Evolutionary conservation across 2,888 invertebrate genomes (phyloP), one percentile per base, ranked within the genome.

Genomic region (Sisyra nigra): DNA sequence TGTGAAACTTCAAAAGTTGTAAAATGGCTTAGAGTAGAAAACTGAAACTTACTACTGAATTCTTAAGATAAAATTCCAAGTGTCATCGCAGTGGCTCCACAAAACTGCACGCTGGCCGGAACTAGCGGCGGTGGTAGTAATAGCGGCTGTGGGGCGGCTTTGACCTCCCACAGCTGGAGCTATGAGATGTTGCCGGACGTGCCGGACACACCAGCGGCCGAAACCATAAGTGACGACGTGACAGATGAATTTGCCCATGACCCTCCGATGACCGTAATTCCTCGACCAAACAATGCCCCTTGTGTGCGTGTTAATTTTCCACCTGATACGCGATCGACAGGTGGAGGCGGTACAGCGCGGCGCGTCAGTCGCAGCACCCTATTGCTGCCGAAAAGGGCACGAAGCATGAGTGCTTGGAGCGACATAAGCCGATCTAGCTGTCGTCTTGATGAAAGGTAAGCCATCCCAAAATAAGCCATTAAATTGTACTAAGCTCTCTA

Each of bases 351-450:
- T 58, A 40, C 51, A 60, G 18, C 15, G 5, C 37, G 43, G n/a
- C 30, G 43, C n/a, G 11, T 43, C 4, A 24, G 19, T 11, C 30
- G 38, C 17, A 43, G 38, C 18, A 31, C 38, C 15, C 10, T 36
- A 13, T 17, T 42, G 13, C 30, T 19, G 7, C 37, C 24, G 11
- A 35, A 34, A 30, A 14, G 43, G 11, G 13, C 75, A 2, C 68
- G 78, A 31, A 85, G 85, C 49, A 82, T 86, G 82, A 86, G 85
- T 56, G 85, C 83, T 32, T 86, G 86, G 86, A 86, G 86, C 55
- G 86, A 86, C 57, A 76, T 86, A 57, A 85, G 85, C 55, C 72
- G 85, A 44, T 84, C 83, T 51, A 85, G 84, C 58, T 82, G 84
- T 69, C 74, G 80, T 54, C 71, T 84, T 55, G 82, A 82, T 51